These are phyloP conservation scores for Eugnorisma glareosa DNA, from an alignment of 2,888 invertebrate genomes.

Conservation along the genomic window DNA sequence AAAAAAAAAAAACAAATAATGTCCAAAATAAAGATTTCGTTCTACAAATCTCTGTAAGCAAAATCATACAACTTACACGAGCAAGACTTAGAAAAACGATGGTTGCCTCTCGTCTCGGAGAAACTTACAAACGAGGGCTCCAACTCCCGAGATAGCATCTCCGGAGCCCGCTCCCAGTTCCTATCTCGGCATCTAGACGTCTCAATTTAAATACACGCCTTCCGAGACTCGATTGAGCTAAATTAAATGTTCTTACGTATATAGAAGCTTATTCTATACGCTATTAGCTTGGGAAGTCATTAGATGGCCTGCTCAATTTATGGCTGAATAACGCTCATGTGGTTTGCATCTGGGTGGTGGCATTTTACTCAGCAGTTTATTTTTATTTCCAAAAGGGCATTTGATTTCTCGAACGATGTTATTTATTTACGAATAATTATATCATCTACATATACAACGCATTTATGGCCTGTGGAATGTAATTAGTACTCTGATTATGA, in stretches of 20 bases:
- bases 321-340: constrained; percentile 57
- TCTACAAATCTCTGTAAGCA: constrained; percentile 33
- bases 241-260: constrained; percentile 71
- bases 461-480: constrained; percentile 46
- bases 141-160: constrained; percentile 79
- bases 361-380: constrained; percentile 50
- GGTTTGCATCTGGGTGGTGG: constrained; percentile 62
- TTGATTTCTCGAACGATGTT: constrained; percentile 44
- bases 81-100: constrained; percentile 60
- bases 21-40: neutral
- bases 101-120: constrained; percentile 64
- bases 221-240: constrained; percentile 72
- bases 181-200: constrained; percentile 86
- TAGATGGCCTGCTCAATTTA: constrained; percentile 64
- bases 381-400: constrained; percentile 53
- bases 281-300: constrained; percentile 66
- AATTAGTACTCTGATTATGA: constrained; percentile 46
- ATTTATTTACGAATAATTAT: constrained; percentile 52
- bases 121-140: constrained; percentile 72
- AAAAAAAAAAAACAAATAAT: neutral
- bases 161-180: constrained; percentile 73
- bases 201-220: constrained; percentile 86
- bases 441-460: constrained; percentile 51
- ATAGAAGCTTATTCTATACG: constrained; percentile 64
- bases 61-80: constrained; percentile 28